phyloP scores from a whole-genome alignment of 53 echinoderm and acorn worm species.

The Arbacia lixula region DNA sequence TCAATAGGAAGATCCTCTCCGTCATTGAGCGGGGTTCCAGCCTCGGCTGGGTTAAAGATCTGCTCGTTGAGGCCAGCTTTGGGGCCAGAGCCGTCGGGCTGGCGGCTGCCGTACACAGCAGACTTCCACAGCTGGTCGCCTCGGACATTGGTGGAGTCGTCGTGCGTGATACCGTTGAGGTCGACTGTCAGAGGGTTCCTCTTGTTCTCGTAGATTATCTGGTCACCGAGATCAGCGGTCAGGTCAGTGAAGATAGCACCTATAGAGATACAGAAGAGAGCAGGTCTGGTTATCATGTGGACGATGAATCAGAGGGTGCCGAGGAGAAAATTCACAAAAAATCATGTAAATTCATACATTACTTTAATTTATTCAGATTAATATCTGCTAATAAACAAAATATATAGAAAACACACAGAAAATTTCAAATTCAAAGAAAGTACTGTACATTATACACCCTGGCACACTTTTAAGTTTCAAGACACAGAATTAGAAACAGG shows the following conservation, averaged over 20 bases:
- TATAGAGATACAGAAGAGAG: too few species aligned
- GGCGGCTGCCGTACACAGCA: slow-evolving; percentile 70
- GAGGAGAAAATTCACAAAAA: too few species aligned
- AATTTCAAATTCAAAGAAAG: too few species aligned
- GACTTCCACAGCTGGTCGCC: slow-evolving; percentile 78
- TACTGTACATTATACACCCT: too few species aligned
- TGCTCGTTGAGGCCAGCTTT: slow-evolving; percentile 71
- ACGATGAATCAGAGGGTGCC: too few species aligned
- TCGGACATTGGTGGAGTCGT: slow-evolving; percentile 69
- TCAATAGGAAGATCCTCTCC: slow-evolving; percentile 67
- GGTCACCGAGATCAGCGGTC: slow-evolving; percentile 68
- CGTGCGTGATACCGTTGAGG: slow-evolving; percentile 71
- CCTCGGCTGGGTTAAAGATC: slow-evolving; percentile 62
- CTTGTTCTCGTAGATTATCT: slow-evolving; percentile 72
- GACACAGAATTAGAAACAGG: too few species aligned
- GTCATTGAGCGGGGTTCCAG: slow-evolving; percentile 56
- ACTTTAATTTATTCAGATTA: too few species aligned
- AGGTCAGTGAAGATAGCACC: slow-evolving; percentile 87
- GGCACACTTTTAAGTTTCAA: too few species aligned
- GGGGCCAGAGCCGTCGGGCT: slow-evolving; percentile 69
- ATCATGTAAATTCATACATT: too few species aligned
- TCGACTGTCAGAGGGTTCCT: slow-evolving; percentile 70
- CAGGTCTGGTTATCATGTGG: too few species aligned
- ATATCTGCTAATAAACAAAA: too few species aligned
- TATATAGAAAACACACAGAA: too few species aligned